These are phyloP conservation scores for Stenodema calcarata DNA, from an alignment of 2,888 invertebrate species.

Conservation along the genomic window DNA sequence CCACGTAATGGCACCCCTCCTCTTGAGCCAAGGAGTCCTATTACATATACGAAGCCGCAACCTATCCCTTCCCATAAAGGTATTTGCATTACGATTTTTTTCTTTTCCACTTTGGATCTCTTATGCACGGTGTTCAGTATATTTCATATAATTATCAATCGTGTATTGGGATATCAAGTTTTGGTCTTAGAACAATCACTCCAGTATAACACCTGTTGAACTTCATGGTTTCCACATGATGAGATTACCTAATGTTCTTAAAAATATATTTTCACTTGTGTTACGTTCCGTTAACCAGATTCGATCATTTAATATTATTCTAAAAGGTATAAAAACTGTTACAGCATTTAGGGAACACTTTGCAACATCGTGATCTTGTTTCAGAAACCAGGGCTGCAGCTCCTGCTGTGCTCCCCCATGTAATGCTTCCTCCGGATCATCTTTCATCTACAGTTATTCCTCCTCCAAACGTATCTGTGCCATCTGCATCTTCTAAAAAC, in stretches of 20 bases:
- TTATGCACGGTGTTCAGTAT: background rate
- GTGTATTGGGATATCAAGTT: no score
- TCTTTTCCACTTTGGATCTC: background rate
- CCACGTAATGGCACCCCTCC: slow-evolving; percentile 38
- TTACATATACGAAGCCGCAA: slow-evolving; percentile 41
- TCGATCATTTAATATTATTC: no score
- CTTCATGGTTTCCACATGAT: no score
- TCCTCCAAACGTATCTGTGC: slow-evolving; percentile 62
- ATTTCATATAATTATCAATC: no score
- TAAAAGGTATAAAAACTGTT: no score
- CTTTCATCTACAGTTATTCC: slow-evolving; percentile 59
- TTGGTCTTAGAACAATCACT: no score
- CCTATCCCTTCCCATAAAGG: slow-evolving; percentile 25
- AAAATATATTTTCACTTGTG: no score
- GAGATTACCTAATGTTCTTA: no score
- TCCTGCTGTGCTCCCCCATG: background rate
- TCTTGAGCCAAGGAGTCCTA: slow-evolving; percentile 42
- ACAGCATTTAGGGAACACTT: no score
- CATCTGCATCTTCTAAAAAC: slow-evolving; percentile 60
- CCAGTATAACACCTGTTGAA: no score
- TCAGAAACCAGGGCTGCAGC: slow-evolving; percentile 1
- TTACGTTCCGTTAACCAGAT: no score
- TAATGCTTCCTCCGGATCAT: background rate
- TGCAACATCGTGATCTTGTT: background rate
- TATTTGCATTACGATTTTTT: background rate